Evolutionary conservation across 2,797 vertebrate species (phyloP).

Genomic region (Microctenopoma lineatum): DNA sequence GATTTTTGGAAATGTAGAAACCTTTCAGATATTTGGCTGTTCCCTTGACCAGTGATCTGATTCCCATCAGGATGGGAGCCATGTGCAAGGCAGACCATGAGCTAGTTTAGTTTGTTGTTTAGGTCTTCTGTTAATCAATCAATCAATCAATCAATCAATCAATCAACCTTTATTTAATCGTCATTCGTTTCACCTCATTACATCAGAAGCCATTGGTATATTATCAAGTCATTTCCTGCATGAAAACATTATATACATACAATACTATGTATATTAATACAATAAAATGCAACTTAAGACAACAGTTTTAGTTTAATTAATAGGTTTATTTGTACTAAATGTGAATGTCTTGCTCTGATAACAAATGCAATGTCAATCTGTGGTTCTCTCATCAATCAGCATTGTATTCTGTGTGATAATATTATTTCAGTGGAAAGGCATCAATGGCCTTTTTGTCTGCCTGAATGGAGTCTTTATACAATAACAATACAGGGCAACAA

Average conservation of each 20-base stretch:
- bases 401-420: slow-evolving; percentile 61
- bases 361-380: background rate
- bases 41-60: slow-evolving; percentile 34
- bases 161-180: too few relatives aligned
- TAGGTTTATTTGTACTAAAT: background rate
- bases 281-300: background rate
- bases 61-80: slow-evolving; percentile 50
- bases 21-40: slow-evolving; percentile 19
- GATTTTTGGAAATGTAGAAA: slow-evolving; percentile 12
- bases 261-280: too few relatives aligned
- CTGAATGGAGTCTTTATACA: slow-evolving; percentile 70
- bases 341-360: background rate
- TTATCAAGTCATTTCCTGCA: background rate
- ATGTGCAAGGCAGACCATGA: slow-evolving; percentile 46
- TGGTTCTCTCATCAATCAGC: slow-evolving; percentile 18
- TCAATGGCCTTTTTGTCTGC: slow-evolving; percentile 65
- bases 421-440: slow-evolving; percentile 61
- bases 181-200: background rate
- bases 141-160: background rate
- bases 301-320: background rate
- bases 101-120: slow-evolving; percentile 36
- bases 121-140: background rate
- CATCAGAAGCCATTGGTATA: background rate
- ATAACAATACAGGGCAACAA: slow-evolving; percentile 46
- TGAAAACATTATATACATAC: slow-evolving; percentile 3